A percentile compares a stretch with the other conserved stretches of the same genome.
Conservation (phyloP, 2,888 invertebrate genomes). For the Athalia circularis region DNA sequence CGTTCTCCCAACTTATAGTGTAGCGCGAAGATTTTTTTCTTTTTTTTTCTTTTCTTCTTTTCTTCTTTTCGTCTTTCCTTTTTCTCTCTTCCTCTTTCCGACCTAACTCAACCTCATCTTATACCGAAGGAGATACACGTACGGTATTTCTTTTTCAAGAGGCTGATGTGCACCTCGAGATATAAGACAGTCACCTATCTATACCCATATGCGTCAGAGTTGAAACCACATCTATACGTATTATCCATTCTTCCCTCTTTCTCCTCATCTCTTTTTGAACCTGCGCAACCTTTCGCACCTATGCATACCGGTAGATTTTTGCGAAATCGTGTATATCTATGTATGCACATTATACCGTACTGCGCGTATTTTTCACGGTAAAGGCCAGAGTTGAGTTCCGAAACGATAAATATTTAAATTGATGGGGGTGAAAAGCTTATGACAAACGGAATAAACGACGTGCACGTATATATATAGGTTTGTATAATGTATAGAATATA, state of each 20-base stretch:
- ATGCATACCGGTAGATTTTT: background rate
- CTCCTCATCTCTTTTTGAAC: background rate
- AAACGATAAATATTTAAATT: conserved; percentile 26
- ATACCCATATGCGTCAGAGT: too few relatives aligned
- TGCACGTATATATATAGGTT: background rate
- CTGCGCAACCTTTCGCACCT: background rate
- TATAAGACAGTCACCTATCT: too few relatives aligned
- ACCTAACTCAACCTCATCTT: background rate
- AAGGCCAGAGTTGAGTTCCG: conserved; percentile 27
- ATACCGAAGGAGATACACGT: background rate
- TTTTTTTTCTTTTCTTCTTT: background rate
- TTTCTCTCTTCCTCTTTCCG: background rate
- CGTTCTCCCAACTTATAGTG: background rate
- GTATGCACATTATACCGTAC: background rate
- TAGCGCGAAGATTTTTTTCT: background rate
- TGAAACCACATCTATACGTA: too few relatives aligned
- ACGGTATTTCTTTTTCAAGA: too few relatives aligned
- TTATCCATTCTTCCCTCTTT: background rate
- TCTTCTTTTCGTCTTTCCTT: background rate
- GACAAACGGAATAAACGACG: conserved; percentile 33
- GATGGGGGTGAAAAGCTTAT: conserved; percentile 8
- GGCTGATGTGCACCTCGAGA: too few relatives aligned
- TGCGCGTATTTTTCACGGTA: background rate
- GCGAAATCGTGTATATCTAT: background rate
- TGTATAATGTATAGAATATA: background rate